Evolutionary conservation across 2,888 invertebrate species (phyloP).

Genomic region (Diarsia rubi): DNA sequence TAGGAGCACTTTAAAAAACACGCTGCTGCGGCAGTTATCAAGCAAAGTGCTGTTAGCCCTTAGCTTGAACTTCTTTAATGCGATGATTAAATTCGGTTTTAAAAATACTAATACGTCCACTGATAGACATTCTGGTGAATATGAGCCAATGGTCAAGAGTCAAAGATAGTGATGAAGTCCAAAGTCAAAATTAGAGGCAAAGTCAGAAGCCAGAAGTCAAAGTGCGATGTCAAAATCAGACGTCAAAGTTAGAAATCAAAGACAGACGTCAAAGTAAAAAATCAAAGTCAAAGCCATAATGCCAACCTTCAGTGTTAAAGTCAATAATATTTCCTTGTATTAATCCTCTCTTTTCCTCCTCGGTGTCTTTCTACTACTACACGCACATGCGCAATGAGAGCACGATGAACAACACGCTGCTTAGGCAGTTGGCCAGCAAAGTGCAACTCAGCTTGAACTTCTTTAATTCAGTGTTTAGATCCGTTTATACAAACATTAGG

Average conservation of each 20-base stretch:
- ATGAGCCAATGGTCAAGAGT: too few relatives aligned
- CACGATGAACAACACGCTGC: slow-evolving; percentile 93
- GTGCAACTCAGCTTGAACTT: slow-evolving; percentile 98
- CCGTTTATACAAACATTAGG: too few relatives aligned
- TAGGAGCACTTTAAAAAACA: slow-evolving; percentile 92
- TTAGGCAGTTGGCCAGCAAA: slow-evolving; percentile 97
- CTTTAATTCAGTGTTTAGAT: slow-evolving; percentile 99
- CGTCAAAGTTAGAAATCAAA: too few relatives aligned
- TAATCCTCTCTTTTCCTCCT: background rate
- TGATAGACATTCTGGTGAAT: background rate
- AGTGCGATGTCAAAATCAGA: too few relatives aligned
- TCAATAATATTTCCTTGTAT: too few relatives aligned
- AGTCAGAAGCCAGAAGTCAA: too few relatives aligned
- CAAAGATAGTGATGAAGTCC: too few relatives aligned
- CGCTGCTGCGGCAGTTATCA: slow-evolving; percentile 95
- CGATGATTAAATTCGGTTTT: background rate
- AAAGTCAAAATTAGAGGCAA: too few relatives aligned
- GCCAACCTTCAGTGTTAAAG: too few relatives aligned
- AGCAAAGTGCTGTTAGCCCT: slow-evolving; percentile 99
- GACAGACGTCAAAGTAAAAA: too few relatives aligned
- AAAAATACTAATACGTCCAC: too few relatives aligned
- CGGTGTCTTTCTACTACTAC: slow-evolving; percentile 58
- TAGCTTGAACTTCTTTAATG: background rate
- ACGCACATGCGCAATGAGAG: slow-evolving; percentile 82
- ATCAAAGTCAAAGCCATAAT: background rate